Evolutionary conservation across 1,140 invertebrate genomes (phyloP), one percentile per base, ranked within the genome.

Genomic region (Episyrphus balteatus): DNA sequence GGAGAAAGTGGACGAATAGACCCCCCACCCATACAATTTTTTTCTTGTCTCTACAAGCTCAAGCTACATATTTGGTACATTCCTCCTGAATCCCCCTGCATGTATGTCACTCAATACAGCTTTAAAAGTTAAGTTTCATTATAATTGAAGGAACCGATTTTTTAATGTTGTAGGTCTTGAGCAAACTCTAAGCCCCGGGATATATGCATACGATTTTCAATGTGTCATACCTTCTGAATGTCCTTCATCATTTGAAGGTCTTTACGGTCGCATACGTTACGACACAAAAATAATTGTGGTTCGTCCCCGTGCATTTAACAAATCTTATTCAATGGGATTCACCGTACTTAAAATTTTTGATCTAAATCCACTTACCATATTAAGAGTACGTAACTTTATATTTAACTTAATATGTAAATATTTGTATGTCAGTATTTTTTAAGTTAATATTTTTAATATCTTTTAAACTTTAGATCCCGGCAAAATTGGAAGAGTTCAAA

Each of bases 251-350:
- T 83, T 83, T 70, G 80, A 83, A 57, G 77, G 78, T 1, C 73
- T 79, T 42, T 74, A 76, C 60, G 82, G 81, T 2, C 71, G 74
- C 53, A 66, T 83, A 44, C 62, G 79, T 15, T 83, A 84, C 57
- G 79, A 72, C 46, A 65, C 80, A 8, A 82, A 81, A 65, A 81
- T 50, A 12, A 19, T 36, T 21, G 62, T 86, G 51, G 81, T 83
- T 61, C 74, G 82, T 34, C 80, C 81, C 18, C 83, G 80, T 80
- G 77, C 77, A 40, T 79, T 81, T 55, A 79, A 83, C 63, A 73
- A 80, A 48, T 75, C 78, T 53, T 70, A 70, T 37, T 81, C 80
- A 66, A 73, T 70, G 52, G 74, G 75, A 6, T 82, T 86, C 55
- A 83, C 78, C 14, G 76, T 86, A n/a, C 70, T 83, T 12, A 74